These are phyloP conservation scores for Takifugu rubripes DNA, from an alignment of 2,797 vertebrate species.

Conservation along the genomic window DNA sequence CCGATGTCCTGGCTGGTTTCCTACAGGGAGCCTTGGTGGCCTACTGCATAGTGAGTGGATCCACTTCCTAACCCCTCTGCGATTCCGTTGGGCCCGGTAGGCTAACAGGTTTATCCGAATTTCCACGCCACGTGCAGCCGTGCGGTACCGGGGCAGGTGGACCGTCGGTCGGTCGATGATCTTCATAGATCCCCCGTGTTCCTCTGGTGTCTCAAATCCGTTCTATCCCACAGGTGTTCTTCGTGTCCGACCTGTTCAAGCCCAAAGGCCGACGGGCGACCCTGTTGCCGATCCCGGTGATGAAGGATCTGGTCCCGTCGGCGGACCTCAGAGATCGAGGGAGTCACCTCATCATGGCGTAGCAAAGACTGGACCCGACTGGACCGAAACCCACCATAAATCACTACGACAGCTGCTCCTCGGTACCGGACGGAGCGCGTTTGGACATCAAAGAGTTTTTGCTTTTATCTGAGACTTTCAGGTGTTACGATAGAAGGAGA, in stretches of 20 bases:
- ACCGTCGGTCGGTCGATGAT: too few species aligned
- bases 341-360: constrained; percentile 90
- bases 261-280: constrained; percentile 77
- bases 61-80: background rate
- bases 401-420: constrained; percentile 47
- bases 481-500: too few species aligned
- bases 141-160: too few species aligned
- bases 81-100: too few species aligned
- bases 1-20: constrained; percentile 93
- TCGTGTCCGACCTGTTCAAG: constrained; percentile 91
- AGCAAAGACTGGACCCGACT: constrained; percentile 48
- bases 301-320: constrained; percentile 85
- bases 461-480: too few species aligned
- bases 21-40: constrained; percentile 93
- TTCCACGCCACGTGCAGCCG: too few species aligned
- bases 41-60: constrained; percentile 89
- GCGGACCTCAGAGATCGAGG: constrained; percentile 89
- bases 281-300: constrained; percentile 71
- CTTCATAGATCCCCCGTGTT: background rate
- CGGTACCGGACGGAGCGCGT: constrained; percentile 36
- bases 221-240: constrained; percentile 80
- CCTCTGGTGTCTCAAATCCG: background rate
- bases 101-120: too few species aligned
- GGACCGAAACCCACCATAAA: constrained; percentile 36
- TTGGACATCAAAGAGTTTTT: background rate